Evolutionary conservation across 2,113 vertebrate species (phyloP).

Genomic region (Andinoacara biseriatus): DNA sequence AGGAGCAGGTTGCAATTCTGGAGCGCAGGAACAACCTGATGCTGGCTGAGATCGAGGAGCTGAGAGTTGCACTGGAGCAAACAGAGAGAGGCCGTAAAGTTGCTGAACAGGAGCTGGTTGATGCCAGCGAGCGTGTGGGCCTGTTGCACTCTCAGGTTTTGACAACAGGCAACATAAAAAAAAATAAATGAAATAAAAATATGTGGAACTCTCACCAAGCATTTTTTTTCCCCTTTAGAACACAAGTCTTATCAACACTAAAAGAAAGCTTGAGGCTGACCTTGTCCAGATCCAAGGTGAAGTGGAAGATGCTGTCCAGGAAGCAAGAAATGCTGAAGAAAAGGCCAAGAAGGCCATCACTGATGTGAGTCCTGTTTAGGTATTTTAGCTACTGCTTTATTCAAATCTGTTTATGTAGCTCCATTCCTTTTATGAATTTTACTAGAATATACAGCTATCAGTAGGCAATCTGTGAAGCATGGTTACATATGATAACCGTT

Average conservation of each 20-base stretch:
- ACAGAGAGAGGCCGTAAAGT: slow-evolving; percentile 87
- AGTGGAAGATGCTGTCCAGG: slow-evolving; percentile 87
- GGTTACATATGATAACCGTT: too few species aligned
- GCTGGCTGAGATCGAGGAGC: slow-evolving; percentile 88
- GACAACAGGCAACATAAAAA: slow-evolving; percentile 82
- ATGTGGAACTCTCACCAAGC: background rate
- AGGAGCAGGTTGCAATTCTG: slow-evolving; percentile 88
- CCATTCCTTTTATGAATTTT: too few species aligned
- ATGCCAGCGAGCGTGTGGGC: slow-evolving; percentile 82
- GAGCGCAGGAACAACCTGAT: slow-evolving; percentile 89
- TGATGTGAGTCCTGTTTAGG: slow-evolving; percentile 71
- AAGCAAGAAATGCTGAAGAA: slow-evolving; percentile 86
- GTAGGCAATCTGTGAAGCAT: too few species aligned
- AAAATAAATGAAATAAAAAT: background rate
- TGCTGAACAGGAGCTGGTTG: slow-evolving; percentile 90
- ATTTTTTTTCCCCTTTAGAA: slow-evolving; percentile 72
- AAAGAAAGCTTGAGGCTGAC: slow-evolving; percentile 85
- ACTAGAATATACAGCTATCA: too few species aligned
- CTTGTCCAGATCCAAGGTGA: slow-evolving; percentile 87
- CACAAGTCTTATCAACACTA: slow-evolving; percentile 85
- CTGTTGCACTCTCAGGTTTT: slow-evolving; percentile 88
- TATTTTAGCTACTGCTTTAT: too few species aligned
- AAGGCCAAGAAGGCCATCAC: slow-evolving; percentile 85
- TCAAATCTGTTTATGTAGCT: too few species aligned
- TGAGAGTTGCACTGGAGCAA: slow-evolving; percentile 86